phyloP scores from a whole-genome alignment of 1,140 invertebrate species.

The Solenopsis invicta region DNA sequence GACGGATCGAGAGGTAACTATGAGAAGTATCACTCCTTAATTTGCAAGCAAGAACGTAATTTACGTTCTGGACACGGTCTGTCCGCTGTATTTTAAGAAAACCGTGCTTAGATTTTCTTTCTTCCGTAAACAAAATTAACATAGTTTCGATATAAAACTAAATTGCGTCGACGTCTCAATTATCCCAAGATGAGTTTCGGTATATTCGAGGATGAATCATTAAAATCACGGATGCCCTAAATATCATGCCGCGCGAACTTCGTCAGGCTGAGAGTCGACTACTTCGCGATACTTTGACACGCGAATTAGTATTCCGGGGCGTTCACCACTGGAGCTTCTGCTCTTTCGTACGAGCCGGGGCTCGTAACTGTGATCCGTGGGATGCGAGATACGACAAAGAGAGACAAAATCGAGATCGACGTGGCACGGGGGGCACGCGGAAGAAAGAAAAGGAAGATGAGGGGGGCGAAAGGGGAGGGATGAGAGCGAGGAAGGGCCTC shows the following conservation, averaged over 20 bases:
- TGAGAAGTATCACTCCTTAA: conserved; percentile 31
- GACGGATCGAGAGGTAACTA: neutral
- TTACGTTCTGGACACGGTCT: neutral
- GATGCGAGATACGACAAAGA: conserved; percentile 50
- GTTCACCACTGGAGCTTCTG: conserved; percentile 46
- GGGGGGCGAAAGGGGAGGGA: neutral
- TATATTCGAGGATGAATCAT: neutral
- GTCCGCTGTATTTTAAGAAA: neutral
- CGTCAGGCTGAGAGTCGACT: conserved; percentile 15
- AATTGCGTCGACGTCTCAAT: neutral
- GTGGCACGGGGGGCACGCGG: conserved; percentile 6
- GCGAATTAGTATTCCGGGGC: conserved; percentile 59
- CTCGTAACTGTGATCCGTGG: conserved; percentile 56
- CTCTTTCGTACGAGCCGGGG: conserved; percentile 33
- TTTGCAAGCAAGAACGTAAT: neutral
- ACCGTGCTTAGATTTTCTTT: neutral
- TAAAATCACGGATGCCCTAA: neutral
- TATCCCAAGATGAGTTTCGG: neutral
- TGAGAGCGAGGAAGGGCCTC: conserved; percentile 17
- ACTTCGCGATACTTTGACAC: conserved; percentile 29
- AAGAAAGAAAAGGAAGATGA: conserved; percentile 16
- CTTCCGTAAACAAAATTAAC: neutral
- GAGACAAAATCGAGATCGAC: conserved; percentile 67
- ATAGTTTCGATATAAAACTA: neutral
- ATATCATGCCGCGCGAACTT: neutral